phyloP scores from a whole-genome alignment of 2,888 invertebrate genomes.

The Microdon myrmicae region DNA sequence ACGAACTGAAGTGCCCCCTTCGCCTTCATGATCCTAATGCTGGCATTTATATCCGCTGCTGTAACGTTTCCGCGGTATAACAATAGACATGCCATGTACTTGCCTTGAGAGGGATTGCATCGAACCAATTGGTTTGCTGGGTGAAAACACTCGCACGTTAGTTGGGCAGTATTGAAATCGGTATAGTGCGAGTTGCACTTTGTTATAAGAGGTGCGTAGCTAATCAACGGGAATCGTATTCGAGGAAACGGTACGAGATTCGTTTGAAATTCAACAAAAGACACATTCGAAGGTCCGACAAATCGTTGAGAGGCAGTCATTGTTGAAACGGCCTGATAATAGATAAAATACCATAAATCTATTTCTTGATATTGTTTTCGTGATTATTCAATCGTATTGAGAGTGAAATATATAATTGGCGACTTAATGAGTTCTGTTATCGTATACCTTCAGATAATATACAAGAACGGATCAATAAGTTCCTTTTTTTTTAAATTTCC shows the following conservation, averaged over 20 bases:
- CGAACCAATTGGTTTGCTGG: constrained; percentile 65
- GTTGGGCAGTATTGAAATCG: constrained; percentile 10
- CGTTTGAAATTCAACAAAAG: constrained; percentile 23
- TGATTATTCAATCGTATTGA: too few relatives aligned
- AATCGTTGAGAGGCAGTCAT: constrained; percentile 27
- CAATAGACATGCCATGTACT: constrained; percentile 78
- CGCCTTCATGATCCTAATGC: constrained; percentile 77
- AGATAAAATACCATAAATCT: not conserved
- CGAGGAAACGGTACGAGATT: constrained; percentile 33
- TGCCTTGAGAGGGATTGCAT: constrained; percentile 74
- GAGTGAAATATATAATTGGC: too few relatives aligned
- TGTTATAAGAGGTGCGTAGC: constrained; percentile 23
- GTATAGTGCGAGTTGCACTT: constrained; percentile 2
- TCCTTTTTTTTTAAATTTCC: too few relatives aligned
- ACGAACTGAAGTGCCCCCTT: constrained; percentile 78
- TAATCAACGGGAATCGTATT: constrained; percentile 28
- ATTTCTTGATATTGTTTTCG: not conserved
- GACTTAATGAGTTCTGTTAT: too few relatives aligned
- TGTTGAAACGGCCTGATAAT: constrained; percentile 16
- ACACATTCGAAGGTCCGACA: constrained; percentile 12
- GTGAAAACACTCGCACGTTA: constrained; percentile 18
- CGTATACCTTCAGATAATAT: too few relatives aligned
- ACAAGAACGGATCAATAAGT: too few relatives aligned
- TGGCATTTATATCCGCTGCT: constrained; percentile 75
- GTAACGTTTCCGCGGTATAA: constrained; percentile 74